Conservation (phyloP, 2,113 vertebrate species). For the Odocoileus virginianus region DNA sequence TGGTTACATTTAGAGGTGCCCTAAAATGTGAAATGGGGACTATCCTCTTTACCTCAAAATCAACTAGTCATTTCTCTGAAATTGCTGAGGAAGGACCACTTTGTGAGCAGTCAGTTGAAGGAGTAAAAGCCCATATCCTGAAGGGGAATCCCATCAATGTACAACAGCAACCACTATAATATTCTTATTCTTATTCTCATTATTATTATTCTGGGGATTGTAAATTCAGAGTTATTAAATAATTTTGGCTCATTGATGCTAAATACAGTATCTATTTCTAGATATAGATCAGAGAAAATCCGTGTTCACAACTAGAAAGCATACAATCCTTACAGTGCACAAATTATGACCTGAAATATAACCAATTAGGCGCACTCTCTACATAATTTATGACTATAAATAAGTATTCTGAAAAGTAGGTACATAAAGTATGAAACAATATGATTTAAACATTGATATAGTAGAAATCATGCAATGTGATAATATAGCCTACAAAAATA, state of each 20-base stretch:
- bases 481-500: neutral
- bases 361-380: neutral
- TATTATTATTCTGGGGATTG: neutral
- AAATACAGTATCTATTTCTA: neutral
- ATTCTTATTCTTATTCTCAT: fast-evolving
- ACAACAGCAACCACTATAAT: neutral
- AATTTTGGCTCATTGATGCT: neutral
- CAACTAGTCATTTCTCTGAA: neutral
- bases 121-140: neutral
- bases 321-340: neutral
- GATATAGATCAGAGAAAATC: neutral
- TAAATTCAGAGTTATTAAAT: neutral
- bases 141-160: neutral
- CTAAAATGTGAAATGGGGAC: neutral
- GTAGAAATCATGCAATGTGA: neutral
- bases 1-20: neutral
- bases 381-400: neutral
- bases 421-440: neutral
- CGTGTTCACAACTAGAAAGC: neutral
- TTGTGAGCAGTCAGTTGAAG: neutral
- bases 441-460: neutral
- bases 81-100: neutral
- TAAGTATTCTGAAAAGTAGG: neutral
- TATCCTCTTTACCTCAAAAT: neutral
- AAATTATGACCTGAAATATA: neutral